Base-by-base conservation (phyloP, 2,113 vertebrate genomes). In the Clupea harengus region DNA sequence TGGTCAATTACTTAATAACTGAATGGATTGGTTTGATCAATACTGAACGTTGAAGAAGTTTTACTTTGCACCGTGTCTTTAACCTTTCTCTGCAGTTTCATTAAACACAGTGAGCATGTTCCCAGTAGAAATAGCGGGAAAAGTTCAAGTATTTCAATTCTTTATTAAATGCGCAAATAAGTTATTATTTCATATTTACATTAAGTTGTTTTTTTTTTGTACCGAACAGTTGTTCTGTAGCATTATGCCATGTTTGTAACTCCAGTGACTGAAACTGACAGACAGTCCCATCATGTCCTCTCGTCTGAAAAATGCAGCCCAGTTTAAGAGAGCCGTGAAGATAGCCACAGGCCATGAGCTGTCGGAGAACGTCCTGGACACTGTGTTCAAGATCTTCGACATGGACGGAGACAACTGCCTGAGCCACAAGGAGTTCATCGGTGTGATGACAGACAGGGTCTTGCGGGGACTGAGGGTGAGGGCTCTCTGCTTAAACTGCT, bases 371-470 rank as follows among this genome's bases (percentile, higher is more conserved):
- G 95, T 99, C 78, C 90, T 99, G 93, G 98, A 99, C 90, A 98
- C 97, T 0, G 95, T 99, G 85, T 99, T 99, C 89, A 99, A 99
- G 93, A 97, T 99, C 89, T 99, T 99, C 83, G 98, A 99, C 86
- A 88, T 98, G 52, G 98, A 99, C 32, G 98, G 97, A 83, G 98
- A 99, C 90, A 95, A 97, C 90, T 97, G 98, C 89, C 96, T 99
- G 81, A 99, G 98, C 91, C 97, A 99, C 2, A 94, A 95, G 86
- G 98, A 99, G 86, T 99, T 99, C 91, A 93, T 99, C 0, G 94
- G 92, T 3, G 98, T 99, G 89, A 94, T 99, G 93, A 97, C 95
- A 82, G 98, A 98, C 92, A 87, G 98, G 88, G 96, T 98, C 45
- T 96, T 97, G 89, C 96, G 98, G 86, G 98, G 98, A 8, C 94